Conservation (phyloP, 2,113 vertebrate species). For the Elaphurus davidianus region DNA sequence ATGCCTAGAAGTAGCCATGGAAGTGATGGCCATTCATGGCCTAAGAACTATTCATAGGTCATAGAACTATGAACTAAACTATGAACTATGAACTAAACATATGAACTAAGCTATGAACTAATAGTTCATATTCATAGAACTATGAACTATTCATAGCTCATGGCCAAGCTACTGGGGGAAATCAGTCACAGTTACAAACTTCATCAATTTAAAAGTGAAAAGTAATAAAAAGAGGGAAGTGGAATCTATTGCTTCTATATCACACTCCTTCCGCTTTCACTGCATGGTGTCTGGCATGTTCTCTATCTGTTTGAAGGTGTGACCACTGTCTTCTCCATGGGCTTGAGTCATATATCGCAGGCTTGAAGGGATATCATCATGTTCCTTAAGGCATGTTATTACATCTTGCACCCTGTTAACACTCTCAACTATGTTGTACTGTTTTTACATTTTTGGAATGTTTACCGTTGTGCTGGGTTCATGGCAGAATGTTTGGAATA, state of each 20-base stretch:
- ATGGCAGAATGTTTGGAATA: neutral
- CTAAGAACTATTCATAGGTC: neutral
- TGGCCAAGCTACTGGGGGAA: neutral
- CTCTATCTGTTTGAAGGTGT: neutral
- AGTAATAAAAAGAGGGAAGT: neutral
- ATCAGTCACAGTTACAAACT: neutral
- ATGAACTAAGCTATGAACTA: neutral
- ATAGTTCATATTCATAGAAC: neutral
- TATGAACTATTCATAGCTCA: neutral
- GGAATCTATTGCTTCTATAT: neutral
- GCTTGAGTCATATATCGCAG: neutral
- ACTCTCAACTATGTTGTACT: neutral
- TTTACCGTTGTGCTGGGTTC: neutral
- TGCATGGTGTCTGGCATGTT: neutral
- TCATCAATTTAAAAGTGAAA: neutral
- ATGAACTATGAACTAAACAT: neutral
- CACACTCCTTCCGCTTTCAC: neutral
- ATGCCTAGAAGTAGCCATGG: neutral
- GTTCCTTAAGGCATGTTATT: neutral
- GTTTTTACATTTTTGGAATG: neutral
- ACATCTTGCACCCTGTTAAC: neutral
- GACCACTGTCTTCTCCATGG: neutral
- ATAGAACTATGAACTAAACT: neutral
- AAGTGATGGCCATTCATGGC: neutral
- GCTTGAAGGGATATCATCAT: neutral